Conservation (phyloP, 1,140 invertebrate species). For the Leucophenga varia region DNA sequence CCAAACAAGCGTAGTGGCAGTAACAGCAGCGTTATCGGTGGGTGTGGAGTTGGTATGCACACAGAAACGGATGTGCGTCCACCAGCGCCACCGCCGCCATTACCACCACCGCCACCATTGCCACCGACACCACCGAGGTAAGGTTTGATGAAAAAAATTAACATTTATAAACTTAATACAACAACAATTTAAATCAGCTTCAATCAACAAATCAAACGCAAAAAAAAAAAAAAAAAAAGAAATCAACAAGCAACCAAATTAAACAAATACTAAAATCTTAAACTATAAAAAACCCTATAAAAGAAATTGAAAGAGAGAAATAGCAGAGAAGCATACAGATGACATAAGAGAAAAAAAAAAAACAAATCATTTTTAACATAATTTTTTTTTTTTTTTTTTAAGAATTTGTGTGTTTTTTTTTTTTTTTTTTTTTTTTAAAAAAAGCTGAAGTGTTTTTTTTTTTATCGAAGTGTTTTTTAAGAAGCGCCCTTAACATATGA, state of each 20-base stretch:
- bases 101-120: slow-evolving; percentile 40
- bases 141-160: slow-evolving; percentile 25
- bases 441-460: no score
- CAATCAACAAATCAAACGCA: slow-evolving; percentile 19
- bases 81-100: slow-evolving; percentile 37
- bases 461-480: no score
- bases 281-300: slow-evolving; percentile 50
- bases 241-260: slow-evolving; percentile 45
- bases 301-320: no score
- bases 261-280: slow-evolving; percentile 13
- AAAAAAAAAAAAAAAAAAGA: slow-evolving; percentile 19
- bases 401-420: no score
- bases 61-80: slow-evolving; percentile 42
- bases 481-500: no score
- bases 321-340: slow-evolving; percentile 9
- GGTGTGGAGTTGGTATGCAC: no score
- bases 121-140: slow-evolving; percentile 49
- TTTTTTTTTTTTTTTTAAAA: no score
- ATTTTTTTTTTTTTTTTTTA: no score
- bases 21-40: no score
- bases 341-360: no score
- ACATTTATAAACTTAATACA: slow-evolving; percentile 21
- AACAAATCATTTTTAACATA: no score
- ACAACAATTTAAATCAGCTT: slow-evolving; percentile 25
- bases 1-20: slow-evolving; percentile 46